Evolutionary conservation across 2,113 vertebrate species (phyloP).

Genomic region (Periophthalmus modestus): DNA sequence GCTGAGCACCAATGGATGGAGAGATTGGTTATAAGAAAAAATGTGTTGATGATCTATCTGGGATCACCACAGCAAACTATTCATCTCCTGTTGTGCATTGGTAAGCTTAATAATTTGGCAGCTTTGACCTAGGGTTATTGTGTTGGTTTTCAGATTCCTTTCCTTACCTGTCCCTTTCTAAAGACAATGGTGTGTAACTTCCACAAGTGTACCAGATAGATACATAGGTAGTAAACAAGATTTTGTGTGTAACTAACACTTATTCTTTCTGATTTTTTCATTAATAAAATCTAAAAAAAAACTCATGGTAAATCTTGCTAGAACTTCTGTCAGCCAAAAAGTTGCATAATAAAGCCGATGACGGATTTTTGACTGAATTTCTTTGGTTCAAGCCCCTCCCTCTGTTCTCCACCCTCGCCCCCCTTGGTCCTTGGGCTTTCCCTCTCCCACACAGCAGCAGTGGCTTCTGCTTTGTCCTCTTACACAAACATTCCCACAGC

Average conservation of each 20-base stretch:
- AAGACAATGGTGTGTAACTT: background rate
- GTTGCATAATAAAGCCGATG: constrained; percentile 9
- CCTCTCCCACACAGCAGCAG: constrained; percentile 65
- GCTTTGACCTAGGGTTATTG: background rate
- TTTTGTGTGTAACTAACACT: no score
- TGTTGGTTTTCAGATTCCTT: background rate
- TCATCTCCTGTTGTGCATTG: background rate
- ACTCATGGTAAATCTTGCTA: background rate
- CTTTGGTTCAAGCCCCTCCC: background rate
- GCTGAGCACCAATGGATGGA: constrained; percentile 15
- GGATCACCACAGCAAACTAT: background rate
- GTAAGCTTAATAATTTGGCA: no score
- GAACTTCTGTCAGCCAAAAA: background rate
- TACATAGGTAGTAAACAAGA: no score
- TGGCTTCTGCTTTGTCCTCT: constrained; percentile 68
- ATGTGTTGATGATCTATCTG: background rate
- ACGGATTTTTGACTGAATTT: constrained; percentile 19
- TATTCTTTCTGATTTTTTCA: no score
- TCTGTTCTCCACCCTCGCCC: constrained; percentile 25
- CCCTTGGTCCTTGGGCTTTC: constrained; percentile 37
- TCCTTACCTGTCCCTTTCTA: background rate
- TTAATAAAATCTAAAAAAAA: no score
- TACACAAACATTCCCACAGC: constrained; percentile 76
- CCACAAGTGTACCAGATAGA: background rate
- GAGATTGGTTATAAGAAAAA: constrained; percentile 17